phyloP scores from a whole-genome alignment of 2,113 vertebrate genomes.

The Chaetops frenatus region DNA sequence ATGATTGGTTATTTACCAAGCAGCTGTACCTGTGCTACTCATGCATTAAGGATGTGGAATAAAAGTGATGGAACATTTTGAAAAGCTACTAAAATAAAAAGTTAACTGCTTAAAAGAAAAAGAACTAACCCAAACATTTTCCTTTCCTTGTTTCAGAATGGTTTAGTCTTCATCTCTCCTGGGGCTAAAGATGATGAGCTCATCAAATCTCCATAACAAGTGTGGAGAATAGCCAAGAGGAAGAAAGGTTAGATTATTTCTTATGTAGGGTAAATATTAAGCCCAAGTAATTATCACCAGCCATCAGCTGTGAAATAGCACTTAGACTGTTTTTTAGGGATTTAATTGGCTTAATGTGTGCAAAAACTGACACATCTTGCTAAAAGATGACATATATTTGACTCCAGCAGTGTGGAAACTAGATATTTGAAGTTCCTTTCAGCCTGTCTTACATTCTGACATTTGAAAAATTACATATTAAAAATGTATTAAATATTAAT shows the following conservation, averaged over 20 bases:
- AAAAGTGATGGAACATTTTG: conserved; percentile 21
- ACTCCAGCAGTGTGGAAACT: conserved; percentile 3
- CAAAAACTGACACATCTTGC: neutral
- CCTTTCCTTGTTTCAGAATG: neutral
- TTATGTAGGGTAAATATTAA: conserved; percentile 42
- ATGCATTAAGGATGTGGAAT: conserved; percentile 44
- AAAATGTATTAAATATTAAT: conserved; percentile 30
- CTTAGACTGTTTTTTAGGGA: conserved; percentile 13
- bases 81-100: conserved; percentile 18
- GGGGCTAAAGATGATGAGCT: conserved; percentile 11
- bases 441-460: conserved; percentile 10
- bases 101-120: neutral
- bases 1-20: conserved; percentile 69
- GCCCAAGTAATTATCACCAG: conserved; percentile 39
- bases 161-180: neutral
- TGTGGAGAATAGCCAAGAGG: conserved; percentile 22
- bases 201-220: conserved; percentile 6
- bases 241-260: conserved; percentile 32
- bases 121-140: neutral
- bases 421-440: conserved; percentile 19
- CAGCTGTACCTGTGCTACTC: conserved; percentile 40
- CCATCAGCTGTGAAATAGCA: conserved; percentile 42
- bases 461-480: conserved; percentile 38
- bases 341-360: conserved; percentile 50
- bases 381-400: conserved; percentile 13